Evolutionary conservation across 2,797 vertebrate genomes (phyloP), one percentile per base, ranked within the genome.

Genomic region (Ataeniobius toweri): DNA sequence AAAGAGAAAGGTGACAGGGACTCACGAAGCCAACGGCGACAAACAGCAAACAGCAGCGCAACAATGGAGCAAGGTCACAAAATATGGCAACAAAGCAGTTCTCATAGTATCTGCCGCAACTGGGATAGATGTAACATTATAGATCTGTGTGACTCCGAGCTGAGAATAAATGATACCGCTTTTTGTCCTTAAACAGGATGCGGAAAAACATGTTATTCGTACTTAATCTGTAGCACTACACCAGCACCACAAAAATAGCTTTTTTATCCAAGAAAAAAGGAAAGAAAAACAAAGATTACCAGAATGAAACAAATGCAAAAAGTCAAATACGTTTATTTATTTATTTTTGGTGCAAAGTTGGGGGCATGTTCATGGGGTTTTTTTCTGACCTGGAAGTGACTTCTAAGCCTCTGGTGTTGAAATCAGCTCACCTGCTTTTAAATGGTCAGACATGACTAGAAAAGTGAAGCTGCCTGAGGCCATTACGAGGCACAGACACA

Each of bases 1-100:
- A 86, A 88, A 92, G 88, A 88, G 86, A 81, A 87, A 90, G 91
- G 93, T 93, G 89, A 93, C 93, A 91, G 83, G 90, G 91, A 89
- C 91, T 82, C 75, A 48, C 76, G 3, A 81, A 83, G 85, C 87
- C 89, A 80, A 81, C 83, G 20, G 82, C 69, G 39, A 79, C 76
- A 61, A 73, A 76, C 24, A n/a, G 80, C 76, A 61, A 73, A 76
- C 28, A n/a, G 80, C 65, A 75, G 80, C n/a, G 78, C 79, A 67
- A 77, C 79, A 85, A 77, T 73, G 31, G 61, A 78, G 77, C 10
- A n/a, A 12, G 0, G 67, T 73, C 76, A 7, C 65, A 79, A 79
- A 83, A 78, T 80, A 73, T 48, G 80, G 74, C 84, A 76, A 73
- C 86, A 48, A 78, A 68, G 85, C 85, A 50, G 81, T 85, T 85